Base-by-base conservation (phyloP, 1,140 invertebrate species). In the Drosophila serrata region DNA sequence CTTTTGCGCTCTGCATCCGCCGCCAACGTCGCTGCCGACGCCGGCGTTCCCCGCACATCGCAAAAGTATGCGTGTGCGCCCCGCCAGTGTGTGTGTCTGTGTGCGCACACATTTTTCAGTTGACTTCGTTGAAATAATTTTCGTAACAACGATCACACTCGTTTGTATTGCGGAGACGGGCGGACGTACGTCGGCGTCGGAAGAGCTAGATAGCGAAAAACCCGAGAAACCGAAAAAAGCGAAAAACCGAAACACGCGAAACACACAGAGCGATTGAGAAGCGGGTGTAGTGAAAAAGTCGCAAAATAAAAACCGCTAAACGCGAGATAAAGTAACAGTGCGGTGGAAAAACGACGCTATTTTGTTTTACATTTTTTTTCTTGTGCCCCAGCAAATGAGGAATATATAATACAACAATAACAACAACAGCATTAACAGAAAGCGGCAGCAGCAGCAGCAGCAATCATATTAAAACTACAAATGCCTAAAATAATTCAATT, bases 131-230 rank as follows among this genome's bases (percentile, higher is more conserved):
- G 78, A 90, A 92, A 90, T 91, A 90, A 90, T 91, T 91, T 91
- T 91, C 90, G 90, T 91, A 86, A 92, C 87, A 90, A 92, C 91
- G 91, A 92, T 92, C 91, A 86, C 91, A 92, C 86, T 92, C 82
- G 81, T 91, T 88, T 92, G 79, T 91, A 87, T 91, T 91, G 88
- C 90, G 79, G 85, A 82, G 85, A 84, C 90, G 88, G 84, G 78
- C 82, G 84, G 88, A 87, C 85, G 85, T 90, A 62, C 61, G 72
- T 76, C 74, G 62, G 51, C 74, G 74, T 76, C 62, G 74, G 51
- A 55, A 55, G 51, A 55, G 51, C 51, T 55, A 55, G 19, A 55
- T 55, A 55, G 51, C 51, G 51, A 55, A 55, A 55, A 55, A 4
- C 19, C 43, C 76, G 59, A 77, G 81, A 74, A 73, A 76, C 76